Evolutionary conservation across 2,888 invertebrate species (phyloP).

Genomic region (Sphecodes monilicornis): DNA sequence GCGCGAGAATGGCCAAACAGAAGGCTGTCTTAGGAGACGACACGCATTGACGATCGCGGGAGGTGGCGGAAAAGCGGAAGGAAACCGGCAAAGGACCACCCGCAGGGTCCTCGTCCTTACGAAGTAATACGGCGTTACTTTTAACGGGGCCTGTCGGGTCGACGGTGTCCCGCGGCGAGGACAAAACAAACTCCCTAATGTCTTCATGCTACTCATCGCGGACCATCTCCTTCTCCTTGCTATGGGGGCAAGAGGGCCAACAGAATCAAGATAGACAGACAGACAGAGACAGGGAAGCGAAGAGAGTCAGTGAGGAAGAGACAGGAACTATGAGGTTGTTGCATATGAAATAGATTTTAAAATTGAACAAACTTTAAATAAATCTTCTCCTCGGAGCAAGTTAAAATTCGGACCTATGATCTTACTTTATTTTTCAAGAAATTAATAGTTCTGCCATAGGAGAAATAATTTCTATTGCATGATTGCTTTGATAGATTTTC

Average conservation of each 20-base stretch:
- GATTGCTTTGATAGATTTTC: no score
- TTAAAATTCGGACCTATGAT: no score
- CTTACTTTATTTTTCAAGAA: no score
- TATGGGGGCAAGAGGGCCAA: slow-evolving; percentile 18
- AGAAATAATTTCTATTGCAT: no score
- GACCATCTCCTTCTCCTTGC: slow-evolving; percentile 19
- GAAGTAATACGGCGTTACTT: slow-evolving; percentile 72
- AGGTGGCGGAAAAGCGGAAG: slow-evolving; percentile 53
- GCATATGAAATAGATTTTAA: background rate
- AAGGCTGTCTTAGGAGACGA: slow-evolving; percentile 47
- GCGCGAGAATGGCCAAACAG: slow-evolving; percentile 60
- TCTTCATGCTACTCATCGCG: slow-evolving; percentile 78
- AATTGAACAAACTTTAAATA: background rate
- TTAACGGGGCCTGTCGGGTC: slow-evolving; percentile 31
- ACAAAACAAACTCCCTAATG: slow-evolving; percentile 81
- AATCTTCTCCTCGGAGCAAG: no score
- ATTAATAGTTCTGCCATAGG: no score
- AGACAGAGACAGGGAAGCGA: background rate
- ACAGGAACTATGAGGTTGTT: background rate
- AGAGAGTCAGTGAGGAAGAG: background rate
- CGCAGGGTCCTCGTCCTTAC: slow-evolving; percentile 26
- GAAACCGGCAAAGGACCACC: slow-evolving; percentile 49
- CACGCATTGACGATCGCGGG: slow-evolving; percentile 42
- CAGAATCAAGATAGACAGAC: background rate
- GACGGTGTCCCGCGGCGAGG: slow-evolving; percentile 71